Evolutionary conservation across 2,797 vertebrate genomes (phyloP), one percentile per base, ranked within the genome.

Genomic region (Buphagus erythrorhynchus): DNA sequence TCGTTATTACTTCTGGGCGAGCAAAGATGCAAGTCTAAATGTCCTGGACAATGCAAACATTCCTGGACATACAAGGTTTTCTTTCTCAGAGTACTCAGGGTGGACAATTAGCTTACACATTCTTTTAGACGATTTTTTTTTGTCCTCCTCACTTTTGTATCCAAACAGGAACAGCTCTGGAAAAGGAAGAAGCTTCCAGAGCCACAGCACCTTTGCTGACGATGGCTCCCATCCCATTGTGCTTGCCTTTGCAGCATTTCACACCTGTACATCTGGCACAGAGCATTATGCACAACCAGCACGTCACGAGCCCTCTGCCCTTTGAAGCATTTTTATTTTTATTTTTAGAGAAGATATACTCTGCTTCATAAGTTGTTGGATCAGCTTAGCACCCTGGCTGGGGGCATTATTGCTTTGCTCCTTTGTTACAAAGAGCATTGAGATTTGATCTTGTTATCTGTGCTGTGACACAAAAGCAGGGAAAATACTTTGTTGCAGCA

Each of bases 401-500:
- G 13, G 72, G 29, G 45, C 10, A 3, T 90, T 77, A 83, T 45
- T 94, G 73, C 88, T 83, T 77, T 81, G 61, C 45, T 90, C 42
- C 52, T 91, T 67, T 57, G 57, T 46, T 65, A 86, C 42, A 83
- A 90, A 67, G 43, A 82, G 4, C 55, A 48, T 2, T 42, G 52
- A 93, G 79, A 86, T 86, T 93, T 86, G 45, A 84, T 93, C 65
- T 58, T 38, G 31, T 75, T 93, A 74, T 57, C 65, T 68, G 48
- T n/a, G 49, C 72, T 61, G 40, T 38, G 40, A 69, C 76, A 90
- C 21, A 77, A 71, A 93, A 68, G 57, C 68, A 61, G 6, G 13
- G 40, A 45, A 67, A 69, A 86, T 4, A 33, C 62, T 79, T 79
- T 36, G 51, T 43, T 66, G 57, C n/a, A 72, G 26, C 26, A 54